Evolutionary conservation across 2,113 vertebrate genomes (phyloP).

Genomic region (Pristiophorus japonicus): DNA sequence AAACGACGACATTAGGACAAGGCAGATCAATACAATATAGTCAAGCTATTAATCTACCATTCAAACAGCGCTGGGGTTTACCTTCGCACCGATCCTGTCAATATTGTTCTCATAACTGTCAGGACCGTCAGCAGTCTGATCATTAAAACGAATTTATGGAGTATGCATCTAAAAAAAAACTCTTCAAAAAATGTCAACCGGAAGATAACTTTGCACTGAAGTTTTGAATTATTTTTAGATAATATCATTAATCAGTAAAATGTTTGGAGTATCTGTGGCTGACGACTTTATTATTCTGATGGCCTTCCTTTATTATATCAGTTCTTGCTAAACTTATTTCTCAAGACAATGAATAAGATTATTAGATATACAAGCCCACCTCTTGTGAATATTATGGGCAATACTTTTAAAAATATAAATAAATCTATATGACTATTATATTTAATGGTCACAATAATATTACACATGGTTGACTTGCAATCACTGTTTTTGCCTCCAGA

Average conservation of each 20-base stretch:
- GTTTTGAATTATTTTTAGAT: not conserved
- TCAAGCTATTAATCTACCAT: slow-evolving; percentile 9
- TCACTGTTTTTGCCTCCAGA: not conserved
- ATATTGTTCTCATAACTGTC: slow-evolving; percentile 32
- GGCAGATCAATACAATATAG: slow-evolving; percentile 25
- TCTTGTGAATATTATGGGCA: not conserved
- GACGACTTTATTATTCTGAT: not conserved
- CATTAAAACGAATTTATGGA: not conserved
- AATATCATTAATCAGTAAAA: not conserved
- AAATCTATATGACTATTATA: not conserved
- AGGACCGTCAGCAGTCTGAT: not conserved
- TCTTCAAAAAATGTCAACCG: not conserved
- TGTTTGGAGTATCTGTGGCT: not conserved
- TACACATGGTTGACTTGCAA: slow-evolving; percentile 5
- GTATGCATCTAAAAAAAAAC: not conserved
- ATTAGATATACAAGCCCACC: not conserved
- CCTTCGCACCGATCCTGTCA: slow-evolving; percentile 3
- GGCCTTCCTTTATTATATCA: not conserved
- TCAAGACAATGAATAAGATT: not conserved
- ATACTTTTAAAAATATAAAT: not conserved
- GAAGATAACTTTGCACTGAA: not conserved
- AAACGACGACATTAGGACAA: slow-evolving; percentile 21
- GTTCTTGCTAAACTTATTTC: not conserved
- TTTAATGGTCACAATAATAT: not conserved
- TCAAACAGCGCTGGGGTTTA: slow-evolving; percentile 19